Percentiles rank a stretch among this genome's conserved stretches.
phyloP scores from a whole-genome alignment of 1,140 invertebrate genomes.

The Drosophila prosaltans region DNA sequence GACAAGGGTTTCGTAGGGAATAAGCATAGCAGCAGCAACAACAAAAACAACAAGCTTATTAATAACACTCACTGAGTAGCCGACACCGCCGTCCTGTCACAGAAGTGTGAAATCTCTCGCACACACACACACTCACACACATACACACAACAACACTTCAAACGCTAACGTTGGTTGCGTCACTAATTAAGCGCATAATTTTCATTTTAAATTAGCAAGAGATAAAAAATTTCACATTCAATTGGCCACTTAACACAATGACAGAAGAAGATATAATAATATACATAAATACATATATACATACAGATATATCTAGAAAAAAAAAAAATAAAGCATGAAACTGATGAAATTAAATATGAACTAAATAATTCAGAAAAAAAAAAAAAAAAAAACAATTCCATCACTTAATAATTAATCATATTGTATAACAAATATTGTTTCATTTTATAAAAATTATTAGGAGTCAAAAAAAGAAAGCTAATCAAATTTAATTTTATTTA shows the following conservation, averaged over 20 bases:
- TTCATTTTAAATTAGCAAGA: slow-evolving; percentile 51
- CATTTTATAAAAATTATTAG: too few relatives aligned
- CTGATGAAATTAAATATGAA: not conserved
- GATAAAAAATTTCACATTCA: slow-evolving; percentile 24
- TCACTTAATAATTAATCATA: too few relatives aligned
- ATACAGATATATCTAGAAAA: not conserved
- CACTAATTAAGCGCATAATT: slow-evolving; percentile 74
- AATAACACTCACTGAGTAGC: slow-evolving; percentile 49
- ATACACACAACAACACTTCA: not conserved
- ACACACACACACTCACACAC: not conserved
- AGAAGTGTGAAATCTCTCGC: slow-evolving; percentile 67
- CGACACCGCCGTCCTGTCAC: slow-evolving; percentile 41
- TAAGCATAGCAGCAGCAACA: slow-evolving; percentile 7
- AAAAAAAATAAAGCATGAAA: too few relatives aligned
- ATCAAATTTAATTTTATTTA: too few relatives aligned
- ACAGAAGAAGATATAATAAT: slow-evolving; percentile 9
- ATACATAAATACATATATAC: not conserved
- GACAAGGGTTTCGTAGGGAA: slow-evolving; percentile 8
- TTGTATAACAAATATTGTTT: too few relatives aligned
- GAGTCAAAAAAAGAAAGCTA: too few relatives aligned
- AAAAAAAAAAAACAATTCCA: not conserved
- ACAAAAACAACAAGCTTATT: slow-evolving; percentile 56
- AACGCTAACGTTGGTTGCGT: slow-evolving; percentile 23
- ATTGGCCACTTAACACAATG: slow-evolving; percentile 44
- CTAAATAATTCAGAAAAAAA: not conserved